Conservation (phyloP, 2,113 vertebrate genomes). For the Poeciliopsis occidentalis region DNA sequence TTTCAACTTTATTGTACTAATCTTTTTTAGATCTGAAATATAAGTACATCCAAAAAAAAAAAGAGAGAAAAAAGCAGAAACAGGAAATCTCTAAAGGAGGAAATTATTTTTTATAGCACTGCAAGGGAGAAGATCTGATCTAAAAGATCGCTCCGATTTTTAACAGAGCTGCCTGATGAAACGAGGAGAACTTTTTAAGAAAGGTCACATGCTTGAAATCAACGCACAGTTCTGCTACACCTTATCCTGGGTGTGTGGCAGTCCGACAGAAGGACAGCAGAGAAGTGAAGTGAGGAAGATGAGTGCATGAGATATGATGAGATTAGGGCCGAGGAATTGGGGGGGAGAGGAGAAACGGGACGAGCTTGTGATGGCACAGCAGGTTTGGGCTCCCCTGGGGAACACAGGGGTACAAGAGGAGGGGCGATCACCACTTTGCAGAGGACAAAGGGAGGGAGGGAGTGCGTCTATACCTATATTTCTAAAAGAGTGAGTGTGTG, state of each 20-base stretch:
- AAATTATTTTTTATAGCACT: not conserved
- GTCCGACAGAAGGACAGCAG: constrained; percentile 36
- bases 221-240: constrained; percentile 69
- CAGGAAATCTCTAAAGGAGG: not conserved
- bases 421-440: constrained; percentile 64
- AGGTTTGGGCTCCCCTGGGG: constrained; percentile 76
- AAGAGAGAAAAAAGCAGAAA: not conserved
- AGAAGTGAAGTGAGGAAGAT: constrained; percentile 31
- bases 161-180: constrained; percentile 48
- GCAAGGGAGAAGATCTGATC: constrained; percentile 22
- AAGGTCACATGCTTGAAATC: constrained; percentile 67
- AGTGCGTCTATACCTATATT: constrained; percentile 46
- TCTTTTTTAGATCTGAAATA: not conserved
- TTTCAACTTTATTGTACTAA: too few relatives aligned
- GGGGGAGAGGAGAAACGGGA: constrained; percentile 47
- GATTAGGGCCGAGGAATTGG: constrained; percentile 58
- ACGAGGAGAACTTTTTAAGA: constrained; percentile 48
- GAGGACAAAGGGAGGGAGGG: constrained; percentile 78
- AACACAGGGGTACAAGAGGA: constrained; percentile 57
- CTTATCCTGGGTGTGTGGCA: constrained; percentile 71
- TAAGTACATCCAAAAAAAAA: not conserved
- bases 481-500: constrained; percentile 26
- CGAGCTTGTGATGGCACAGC: constrained; percentile 82
- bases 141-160: constrained; percentile 27
- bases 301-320: constrained; percentile 66